Conservation (phyloP, 2,113 vertebrate genomes). For the Nerophis lumbriciformis region DNA sequence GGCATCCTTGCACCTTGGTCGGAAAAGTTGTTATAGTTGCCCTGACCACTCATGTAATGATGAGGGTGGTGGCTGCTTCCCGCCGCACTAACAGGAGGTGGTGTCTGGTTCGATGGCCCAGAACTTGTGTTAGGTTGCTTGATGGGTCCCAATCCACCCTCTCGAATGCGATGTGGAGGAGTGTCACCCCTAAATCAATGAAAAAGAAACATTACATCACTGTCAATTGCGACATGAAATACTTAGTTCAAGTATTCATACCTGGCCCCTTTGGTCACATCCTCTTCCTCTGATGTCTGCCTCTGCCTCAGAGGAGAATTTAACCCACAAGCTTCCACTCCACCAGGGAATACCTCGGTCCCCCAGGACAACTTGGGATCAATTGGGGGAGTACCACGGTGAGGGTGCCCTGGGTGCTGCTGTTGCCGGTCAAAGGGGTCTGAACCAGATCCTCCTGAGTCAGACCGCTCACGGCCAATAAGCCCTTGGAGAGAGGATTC, state of each 20-base stretch:
- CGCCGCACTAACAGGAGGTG: slow-evolving; percentile 64
- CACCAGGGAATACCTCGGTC: slow-evolving; percentile 78
- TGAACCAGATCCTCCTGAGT: slow-evolving; percentile 87
- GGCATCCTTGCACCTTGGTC: slow-evolving; percentile 74
- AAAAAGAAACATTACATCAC: neutral
- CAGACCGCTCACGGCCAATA: slow-evolving; percentile 85
- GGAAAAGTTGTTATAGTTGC: slow-evolving; percentile 74
- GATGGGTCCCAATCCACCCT: slow-evolving; percentile 62
- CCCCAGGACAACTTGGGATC: slow-evolving; percentile 87
- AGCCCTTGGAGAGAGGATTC: slow-evolving; percentile 65
- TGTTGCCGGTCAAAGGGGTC: slow-evolving; percentile 84
- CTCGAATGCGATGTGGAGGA: slow-evolving; percentile 76
- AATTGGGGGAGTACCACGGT: slow-evolving; percentile 85
- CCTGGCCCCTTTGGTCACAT: slow-evolving; percentile 78
- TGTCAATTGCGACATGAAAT: neutral
- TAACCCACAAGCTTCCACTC: slow-evolving; percentile 67
- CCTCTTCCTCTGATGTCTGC: slow-evolving; percentile 74
- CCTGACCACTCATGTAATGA: slow-evolving; percentile 74
- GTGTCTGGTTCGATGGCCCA: slow-evolving; percentile 70
- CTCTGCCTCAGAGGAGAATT: slow-evolving; percentile 79
- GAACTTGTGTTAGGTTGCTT: slow-evolving; percentile 64
- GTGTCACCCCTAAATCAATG: slow-evolving; percentile 78
- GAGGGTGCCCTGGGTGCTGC: slow-evolving; percentile 71
- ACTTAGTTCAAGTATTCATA: slow-evolving; percentile 37
- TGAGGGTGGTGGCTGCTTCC: slow-evolving; percentile 61